These are phyloP conservation scores for Arnoldichthys spilopterus DNA, from an alignment of 2,797 vertebrate genomes.

Conservation along the genomic window DNA sequence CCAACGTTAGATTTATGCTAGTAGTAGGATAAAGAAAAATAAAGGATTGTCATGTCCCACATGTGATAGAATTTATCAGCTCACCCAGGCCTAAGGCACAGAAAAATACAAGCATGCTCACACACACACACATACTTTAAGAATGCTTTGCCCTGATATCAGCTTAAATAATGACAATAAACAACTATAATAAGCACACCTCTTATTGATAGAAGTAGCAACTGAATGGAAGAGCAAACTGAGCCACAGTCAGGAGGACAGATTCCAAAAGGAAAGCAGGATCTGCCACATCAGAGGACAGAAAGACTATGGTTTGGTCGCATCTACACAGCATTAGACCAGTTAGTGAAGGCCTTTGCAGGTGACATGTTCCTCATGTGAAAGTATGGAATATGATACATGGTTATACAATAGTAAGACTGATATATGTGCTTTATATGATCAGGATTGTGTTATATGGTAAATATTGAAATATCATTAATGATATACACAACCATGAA, in stretches of 20 bases:
- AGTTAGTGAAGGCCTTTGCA: conserved; percentile 10
- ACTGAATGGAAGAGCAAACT: neutral
- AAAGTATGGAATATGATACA: conserved; percentile 13
- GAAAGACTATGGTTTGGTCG: conserved; percentile 3
- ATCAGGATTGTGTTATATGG: neutral
- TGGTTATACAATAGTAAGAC: neutral
- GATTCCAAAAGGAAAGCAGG: neutral
- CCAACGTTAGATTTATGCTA: neutral
- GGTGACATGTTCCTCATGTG: neutral
- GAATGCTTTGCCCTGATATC: conserved; percentile 1
- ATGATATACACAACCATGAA: neutral
- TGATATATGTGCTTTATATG: conserved; percentile 10
- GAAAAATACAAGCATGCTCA: neutral
- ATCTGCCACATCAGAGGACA: neutral
- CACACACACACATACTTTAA: neutral
- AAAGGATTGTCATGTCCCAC: neutral
- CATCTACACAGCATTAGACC: conserved; percentile 14
- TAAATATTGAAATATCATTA: neutral
- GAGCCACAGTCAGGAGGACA: neutral
- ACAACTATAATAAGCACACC: neutral
- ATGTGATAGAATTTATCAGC: neutral
- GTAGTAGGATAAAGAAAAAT: neutral
- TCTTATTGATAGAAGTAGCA: neutral
- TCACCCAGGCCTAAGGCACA: conserved; percentile 38
- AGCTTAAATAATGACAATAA: neutral